Evolutionary conservation across 2,888 invertebrate genomes (phyloP).

Genomic region (Habrosyne pyritoides): DNA sequence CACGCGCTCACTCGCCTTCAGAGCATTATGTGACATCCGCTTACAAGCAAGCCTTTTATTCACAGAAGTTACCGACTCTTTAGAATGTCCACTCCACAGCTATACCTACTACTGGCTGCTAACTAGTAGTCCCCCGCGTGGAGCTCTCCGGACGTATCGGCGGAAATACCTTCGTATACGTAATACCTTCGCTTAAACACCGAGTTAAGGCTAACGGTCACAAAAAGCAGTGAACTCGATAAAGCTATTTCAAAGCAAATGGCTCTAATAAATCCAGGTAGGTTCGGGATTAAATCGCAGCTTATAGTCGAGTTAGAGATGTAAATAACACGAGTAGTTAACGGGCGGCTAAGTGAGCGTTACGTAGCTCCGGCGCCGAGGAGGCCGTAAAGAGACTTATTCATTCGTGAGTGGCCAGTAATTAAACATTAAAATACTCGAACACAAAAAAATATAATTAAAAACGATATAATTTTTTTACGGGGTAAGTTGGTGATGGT

Average conservation of each 20-base stretch:
- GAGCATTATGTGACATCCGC: not conserved
- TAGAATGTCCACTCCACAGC: not conserved
- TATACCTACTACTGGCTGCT: not conserved
- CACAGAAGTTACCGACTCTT: not conserved
- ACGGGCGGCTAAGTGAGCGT: conserved; percentile 24
- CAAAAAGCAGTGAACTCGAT: not conserved
- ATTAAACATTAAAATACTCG: too few relatives aligned
- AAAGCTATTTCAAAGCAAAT: not conserved
- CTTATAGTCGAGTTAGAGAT: conserved; percentile 3
- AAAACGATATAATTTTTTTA: too few relatives aligned
- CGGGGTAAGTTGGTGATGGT: too few relatives aligned
- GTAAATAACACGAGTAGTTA: conserved; percentile 29
- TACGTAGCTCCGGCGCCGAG: conserved; percentile 6
- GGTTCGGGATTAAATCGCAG: not conserved
- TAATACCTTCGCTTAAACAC: not conserved
- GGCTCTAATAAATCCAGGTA: not conserved
- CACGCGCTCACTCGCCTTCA: too few relatives aligned
- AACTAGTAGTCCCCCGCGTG: not conserved
- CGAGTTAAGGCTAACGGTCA: not conserved
- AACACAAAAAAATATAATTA: too few relatives aligned
- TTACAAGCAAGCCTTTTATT: not conserved
- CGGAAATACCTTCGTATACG: too few relatives aligned
- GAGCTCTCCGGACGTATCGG: not conserved
- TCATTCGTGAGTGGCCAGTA: conserved; percentile 13
- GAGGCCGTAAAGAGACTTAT: conserved; percentile 25